Evolutionary conservation across 2,888 invertebrate species (phyloP), one percentile per base, ranked within the genome.

Genomic region (Trypoxylon attenuatum): DNA sequence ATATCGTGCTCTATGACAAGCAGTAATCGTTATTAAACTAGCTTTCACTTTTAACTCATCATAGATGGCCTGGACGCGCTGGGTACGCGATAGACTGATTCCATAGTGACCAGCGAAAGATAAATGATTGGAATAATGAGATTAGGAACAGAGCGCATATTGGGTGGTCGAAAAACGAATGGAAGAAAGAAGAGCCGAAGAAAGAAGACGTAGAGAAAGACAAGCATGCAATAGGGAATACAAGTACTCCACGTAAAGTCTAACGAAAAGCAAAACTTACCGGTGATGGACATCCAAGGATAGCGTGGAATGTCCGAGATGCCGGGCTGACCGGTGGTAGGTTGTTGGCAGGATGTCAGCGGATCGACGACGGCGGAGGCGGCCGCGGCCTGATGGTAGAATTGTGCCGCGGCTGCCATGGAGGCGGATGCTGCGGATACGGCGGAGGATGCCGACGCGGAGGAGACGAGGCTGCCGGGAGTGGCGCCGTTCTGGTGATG

Each of bases 201-300:
- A n/a, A 4, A 5, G 13, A n/a, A 33, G 1, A 10, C 38, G 2
- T 5, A 2, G 10, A n/a, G 1, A 38, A 5, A 1, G 13, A 38
- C 38, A n/a, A 38, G 5, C 38, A 38, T 6, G 2, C 10, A 38
- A 1, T 5, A 1, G 5, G 10, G 15, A 6, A 5, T n/a, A 18
- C 3, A 21, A 10, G 1, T 10, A 19, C 10, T 5, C 10, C 10
- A 51, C 0, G 1, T 13, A 5, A 0, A n/a, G 18, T 1, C 1
- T 15, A 16, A 2, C 0, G 5, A 0, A 8, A 21, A 2, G 21
- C 6, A 5, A 5, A 42, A 90, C 91, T 93, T 91, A 96, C 96
- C 96, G 91, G 96, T 96, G 88, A 96, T 95, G 85, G 96, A 95
- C 96, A 97, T 96, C 96, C 96, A 97, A 47, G 96, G 96, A 88